These are phyloP conservation scores for Nezara viridula DNA, from an alignment of 2,888 invertebrate species.

Conservation along the genomic window DNA sequence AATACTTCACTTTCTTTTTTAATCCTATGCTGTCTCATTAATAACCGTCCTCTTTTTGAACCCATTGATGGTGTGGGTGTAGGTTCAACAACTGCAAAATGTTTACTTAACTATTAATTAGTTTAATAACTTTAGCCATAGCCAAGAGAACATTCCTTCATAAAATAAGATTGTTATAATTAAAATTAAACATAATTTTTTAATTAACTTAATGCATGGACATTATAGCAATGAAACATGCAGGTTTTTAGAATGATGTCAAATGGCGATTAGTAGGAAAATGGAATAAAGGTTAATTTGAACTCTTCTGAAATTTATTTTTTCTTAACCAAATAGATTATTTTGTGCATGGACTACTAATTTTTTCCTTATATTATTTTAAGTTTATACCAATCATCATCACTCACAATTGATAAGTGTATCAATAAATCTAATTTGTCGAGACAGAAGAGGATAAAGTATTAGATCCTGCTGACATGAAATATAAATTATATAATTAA, in stretches of 20 bases:
- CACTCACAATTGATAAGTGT: neutral
- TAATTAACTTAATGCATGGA: neutral
- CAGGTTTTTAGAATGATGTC: too few species aligned
- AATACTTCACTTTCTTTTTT: constrained; percentile 75
- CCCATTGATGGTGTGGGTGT: constrained; percentile 68
- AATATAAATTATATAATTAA: neutral
- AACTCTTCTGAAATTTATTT: neutral
- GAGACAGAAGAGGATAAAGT: neutral
- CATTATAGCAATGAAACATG: too few species aligned
- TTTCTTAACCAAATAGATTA: neutral
- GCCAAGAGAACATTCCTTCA: neutral
- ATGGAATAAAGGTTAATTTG: neutral
- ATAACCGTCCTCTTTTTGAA: constrained; percentile 74
- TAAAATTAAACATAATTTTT: neutral
- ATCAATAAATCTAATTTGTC: neutral
- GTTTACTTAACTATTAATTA: neutral
- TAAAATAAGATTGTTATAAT: neutral
- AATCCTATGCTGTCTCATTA: constrained; percentile 78
- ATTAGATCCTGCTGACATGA: neutral
- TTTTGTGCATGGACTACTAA: neutral
- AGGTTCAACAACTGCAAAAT: constrained; percentile 62
- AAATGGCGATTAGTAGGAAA: neutral
- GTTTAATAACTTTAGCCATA: neutral
- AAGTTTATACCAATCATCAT: too few species aligned
- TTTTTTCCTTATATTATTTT: too few species aligned